Percentiles rank a stretch among this genome's conserved stretches.
phyloP scores from a whole-genome alignment of 37 sponge, comb jelly and placozoan genomes.

The Cladorhizidae sp. region DNA sequence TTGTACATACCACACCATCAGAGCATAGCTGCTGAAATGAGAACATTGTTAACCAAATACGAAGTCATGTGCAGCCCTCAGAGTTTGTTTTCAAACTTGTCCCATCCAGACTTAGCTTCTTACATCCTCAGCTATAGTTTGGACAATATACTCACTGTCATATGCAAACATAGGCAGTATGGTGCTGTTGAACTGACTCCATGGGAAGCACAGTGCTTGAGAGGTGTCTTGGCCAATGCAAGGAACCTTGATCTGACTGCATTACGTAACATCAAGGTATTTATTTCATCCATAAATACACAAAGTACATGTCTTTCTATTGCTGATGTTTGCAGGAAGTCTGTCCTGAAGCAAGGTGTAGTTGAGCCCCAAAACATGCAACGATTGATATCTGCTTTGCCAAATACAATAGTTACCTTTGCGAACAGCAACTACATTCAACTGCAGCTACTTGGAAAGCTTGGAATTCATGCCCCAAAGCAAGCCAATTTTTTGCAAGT shows the following conservation, averaged over 20 bases:
- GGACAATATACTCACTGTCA: neutral
- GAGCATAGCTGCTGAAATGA: neutral
- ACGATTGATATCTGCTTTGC: slow-evolving; percentile 3
- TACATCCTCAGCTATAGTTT: neutral
- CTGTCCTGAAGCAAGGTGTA: slow-evolving; percentile 9
- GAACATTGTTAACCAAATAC: neutral
- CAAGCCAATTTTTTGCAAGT: slow-evolving; percentile 8
- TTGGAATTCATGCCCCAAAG: slow-evolving; percentile 4
- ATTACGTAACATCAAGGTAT: slow-evolving; percentile 8
- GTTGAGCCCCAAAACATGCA: slow-evolving; percentile 14
- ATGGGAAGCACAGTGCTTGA: neutral
- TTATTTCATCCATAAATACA: slow-evolving; percentile 5
- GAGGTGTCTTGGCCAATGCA: slow-evolving; percentile 1
- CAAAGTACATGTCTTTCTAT: slow-evolving; percentile 12
- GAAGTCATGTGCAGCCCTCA: neutral
- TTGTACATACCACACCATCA: neutral
- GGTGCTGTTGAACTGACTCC: slow-evolving; percentile 16
- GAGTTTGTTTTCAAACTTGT: neutral
- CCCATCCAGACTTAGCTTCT: neutral
- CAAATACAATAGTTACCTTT: slow-evolving; percentile 14
- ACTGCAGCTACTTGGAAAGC: slow-evolving; percentile 8
- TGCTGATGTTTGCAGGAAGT: neutral
- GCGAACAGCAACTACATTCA: neutral
- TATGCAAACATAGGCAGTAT: neutral
- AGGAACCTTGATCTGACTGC: neutral